Conservation (phyloP, 2,113 vertebrate species). For the Amazona vittata region DNA sequence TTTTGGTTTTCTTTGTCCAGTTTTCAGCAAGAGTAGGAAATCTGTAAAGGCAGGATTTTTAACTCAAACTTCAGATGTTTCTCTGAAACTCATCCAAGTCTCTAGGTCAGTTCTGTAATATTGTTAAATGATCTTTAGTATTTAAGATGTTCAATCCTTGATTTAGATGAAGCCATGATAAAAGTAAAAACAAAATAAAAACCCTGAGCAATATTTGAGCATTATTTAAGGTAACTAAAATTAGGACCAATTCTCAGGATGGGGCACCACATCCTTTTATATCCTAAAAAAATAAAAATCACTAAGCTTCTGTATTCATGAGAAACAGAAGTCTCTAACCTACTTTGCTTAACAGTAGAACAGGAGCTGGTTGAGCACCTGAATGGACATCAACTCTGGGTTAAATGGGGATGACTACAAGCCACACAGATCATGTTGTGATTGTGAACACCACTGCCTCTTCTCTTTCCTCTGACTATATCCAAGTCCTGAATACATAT, state of each 20-base stretch:
- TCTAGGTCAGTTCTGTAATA: neutral
- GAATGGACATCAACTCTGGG: neutral
- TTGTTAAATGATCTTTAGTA: neutral
- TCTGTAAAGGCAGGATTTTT: neutral
- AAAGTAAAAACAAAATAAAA: neutral
- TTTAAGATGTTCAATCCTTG: neutral
- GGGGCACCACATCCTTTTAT: neutral
- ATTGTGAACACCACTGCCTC: neutral
- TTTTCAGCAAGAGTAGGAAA: neutral
- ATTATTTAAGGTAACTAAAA: neutral
- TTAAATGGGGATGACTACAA: neutral
- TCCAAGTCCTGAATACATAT: neutral
- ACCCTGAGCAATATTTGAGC: neutral
- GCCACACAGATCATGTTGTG: neutral
- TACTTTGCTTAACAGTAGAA: neutral
- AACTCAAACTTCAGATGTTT: neutral
- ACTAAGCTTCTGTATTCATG: neutral
- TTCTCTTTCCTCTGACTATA: neutral
- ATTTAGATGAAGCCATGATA: neutral
- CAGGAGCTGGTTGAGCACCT: neutral
- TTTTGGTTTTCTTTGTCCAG: neutral
- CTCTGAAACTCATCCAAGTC: neutral
- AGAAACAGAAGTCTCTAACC: neutral
- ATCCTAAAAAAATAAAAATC: neutral
- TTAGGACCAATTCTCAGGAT: neutral